Evolutionary conservation across 2,113 vertebrate genomes (phyloP).

Genomic region (Nannospalax galili): DNA sequence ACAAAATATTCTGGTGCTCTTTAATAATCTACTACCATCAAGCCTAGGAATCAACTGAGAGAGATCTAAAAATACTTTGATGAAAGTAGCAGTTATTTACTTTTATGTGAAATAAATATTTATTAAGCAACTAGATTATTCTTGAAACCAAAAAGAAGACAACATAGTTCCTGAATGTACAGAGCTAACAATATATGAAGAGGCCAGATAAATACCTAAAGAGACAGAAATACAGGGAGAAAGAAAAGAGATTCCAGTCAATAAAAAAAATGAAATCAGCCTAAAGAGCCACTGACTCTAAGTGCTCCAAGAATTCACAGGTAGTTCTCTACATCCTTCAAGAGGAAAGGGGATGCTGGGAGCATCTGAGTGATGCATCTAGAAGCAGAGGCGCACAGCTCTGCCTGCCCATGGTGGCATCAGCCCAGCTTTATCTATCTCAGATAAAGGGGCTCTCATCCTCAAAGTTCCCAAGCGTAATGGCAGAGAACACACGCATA

Average conservation of each 20-base stretch:
- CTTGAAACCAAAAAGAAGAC: slow-evolving; percentile 26
- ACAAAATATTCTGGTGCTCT: slow-evolving; percentile 8
- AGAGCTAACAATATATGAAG: neutral
- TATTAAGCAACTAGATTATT: slow-evolving; percentile 40
- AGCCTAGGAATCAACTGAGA: slow-evolving; percentile 26
- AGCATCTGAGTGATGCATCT: neutral
- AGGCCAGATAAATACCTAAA: neutral
- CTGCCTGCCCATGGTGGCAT: neutral
- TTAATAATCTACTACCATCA: neutral
- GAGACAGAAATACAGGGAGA: neutral
- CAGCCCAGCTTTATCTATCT: slow-evolving; percentile 29
- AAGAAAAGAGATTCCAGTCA: neutral
- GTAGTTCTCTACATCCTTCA: neutral
- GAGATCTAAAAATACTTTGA: slow-evolving; percentile 23
- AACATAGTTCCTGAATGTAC: neutral
- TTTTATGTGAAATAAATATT: slow-evolving; percentile 47
- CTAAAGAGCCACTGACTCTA: neutral
- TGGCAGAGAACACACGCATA: neutral
- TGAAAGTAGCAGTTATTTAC: slow-evolving; percentile 39
- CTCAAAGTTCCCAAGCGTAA: neutral
- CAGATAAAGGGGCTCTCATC: neutral
- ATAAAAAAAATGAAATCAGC: slow-evolving; percentile 10
- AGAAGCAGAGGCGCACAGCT: neutral
- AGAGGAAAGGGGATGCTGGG: neutral
- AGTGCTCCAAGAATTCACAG: slow-evolving; percentile 28